A percentile compares a stretch with the other conserved stretches of the same genome.
phyloP scores from a whole-genome alignment of 2,797 vertebrate genomes.

The Sparidentex hasta region DNA sequence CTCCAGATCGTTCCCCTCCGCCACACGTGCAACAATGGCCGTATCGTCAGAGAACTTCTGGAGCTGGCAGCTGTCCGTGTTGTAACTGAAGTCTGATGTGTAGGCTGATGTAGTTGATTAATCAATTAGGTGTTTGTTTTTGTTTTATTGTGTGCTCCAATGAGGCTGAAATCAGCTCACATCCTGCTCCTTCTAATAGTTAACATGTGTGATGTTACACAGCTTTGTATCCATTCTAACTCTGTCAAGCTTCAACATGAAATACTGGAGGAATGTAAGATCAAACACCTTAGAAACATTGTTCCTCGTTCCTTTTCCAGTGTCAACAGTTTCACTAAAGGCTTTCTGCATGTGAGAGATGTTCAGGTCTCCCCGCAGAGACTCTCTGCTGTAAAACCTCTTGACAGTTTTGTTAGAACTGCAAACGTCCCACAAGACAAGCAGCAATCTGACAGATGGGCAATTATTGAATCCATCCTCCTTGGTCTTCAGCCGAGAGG shows the following conservation, averaged over 20 bases:
- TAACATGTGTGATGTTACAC: background rate
- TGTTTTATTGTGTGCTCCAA: background rate
- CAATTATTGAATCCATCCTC: background rate
- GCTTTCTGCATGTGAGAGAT: background rate
- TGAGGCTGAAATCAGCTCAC: background rate
- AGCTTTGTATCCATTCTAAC: background rate
- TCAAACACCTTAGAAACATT: background rate
- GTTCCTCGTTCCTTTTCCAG: background rate
- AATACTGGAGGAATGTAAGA: background rate
- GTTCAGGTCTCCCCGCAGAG: background rate
- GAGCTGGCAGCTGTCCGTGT: too few relatives aligned
- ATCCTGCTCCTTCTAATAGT: background rate
- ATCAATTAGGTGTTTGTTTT: background rate
- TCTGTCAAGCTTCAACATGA: background rate
- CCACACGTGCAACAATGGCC: too few relatives aligned
- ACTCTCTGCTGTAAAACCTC: background rate
- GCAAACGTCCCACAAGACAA: background rate
- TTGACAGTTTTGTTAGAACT: background rate
- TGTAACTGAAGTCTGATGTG: too few relatives aligned
- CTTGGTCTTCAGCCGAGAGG: background rate
- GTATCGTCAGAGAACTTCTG: too few relatives aligned
- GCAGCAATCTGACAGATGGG: background rate
- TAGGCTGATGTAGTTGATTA: background rate
- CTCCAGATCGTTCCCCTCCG: too few relatives aligned
- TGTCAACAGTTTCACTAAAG: background rate